A percentile compares a stretch with the other conserved stretches of the same genome.
Evolutionary conservation across 2,797 vertebrate genomes (phyloP).

Genomic region (Parambassis ranga): DNA sequence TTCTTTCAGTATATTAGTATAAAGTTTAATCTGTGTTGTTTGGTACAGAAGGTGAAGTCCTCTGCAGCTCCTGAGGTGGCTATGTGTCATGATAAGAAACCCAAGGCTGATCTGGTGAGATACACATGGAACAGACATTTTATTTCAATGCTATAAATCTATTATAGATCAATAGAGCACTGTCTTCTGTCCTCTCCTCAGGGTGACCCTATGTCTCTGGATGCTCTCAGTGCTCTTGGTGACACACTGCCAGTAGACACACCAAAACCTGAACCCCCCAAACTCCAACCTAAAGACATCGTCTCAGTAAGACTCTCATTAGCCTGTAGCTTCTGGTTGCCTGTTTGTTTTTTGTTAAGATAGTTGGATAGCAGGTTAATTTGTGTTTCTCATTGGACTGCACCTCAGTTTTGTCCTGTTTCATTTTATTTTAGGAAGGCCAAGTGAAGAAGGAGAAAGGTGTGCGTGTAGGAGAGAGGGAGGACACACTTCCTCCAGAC

Average conservation of each 20-base stretch:
- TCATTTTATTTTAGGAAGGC: slow-evolving; percentile 56
- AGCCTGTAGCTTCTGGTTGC: too few species aligned
- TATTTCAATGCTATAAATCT: too few species aligned
- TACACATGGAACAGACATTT: background rate
- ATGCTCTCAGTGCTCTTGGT: slow-evolving; percentile 67
- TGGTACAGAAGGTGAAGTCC: slow-evolving; percentile 31
- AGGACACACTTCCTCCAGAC: slow-evolving; percentile 62
- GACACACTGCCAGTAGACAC: slow-evolving; percentile 53
- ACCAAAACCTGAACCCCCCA: slow-evolving; percentile 62
- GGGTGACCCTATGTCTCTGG: slow-evolving; percentile 55
- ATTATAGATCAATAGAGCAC: too few species aligned
- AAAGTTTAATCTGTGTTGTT: background rate
- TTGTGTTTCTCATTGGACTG: background rate
- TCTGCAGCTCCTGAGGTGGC: background rate
- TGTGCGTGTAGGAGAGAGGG: slow-evolving; percentile 74
- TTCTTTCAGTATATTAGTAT: background rate
- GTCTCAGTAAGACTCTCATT: slow-evolving; percentile 62
- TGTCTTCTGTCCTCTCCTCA: slow-evolving; percentile 23
- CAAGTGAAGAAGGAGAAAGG: slow-evolving; percentile 62
- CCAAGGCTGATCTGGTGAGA: slow-evolving; percentile 48
- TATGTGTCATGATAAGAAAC: slow-evolving; percentile 37
- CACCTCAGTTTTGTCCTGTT: background rate
- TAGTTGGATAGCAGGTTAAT: too few species aligned
- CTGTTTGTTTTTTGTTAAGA: too few species aligned
- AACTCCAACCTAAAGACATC: slow-evolving; percentile 73